These are phyloP conservation scores for Trisateles emortualis DNA, from an alignment of 2,888 invertebrate genomes.

Conservation along the genomic window DNA sequence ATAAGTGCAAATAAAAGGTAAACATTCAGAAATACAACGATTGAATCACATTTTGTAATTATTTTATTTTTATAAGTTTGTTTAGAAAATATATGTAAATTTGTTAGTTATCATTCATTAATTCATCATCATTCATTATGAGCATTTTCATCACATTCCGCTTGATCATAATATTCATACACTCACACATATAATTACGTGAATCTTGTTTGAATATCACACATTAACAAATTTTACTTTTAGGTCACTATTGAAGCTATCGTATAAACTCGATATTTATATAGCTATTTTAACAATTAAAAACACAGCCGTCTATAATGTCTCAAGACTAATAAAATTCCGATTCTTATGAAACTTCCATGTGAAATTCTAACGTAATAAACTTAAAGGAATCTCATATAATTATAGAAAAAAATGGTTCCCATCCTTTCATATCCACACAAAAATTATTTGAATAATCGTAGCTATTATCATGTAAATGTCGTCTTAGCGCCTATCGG, in stretches of 20 bases:
- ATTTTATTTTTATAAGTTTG: constrained; percentile 29
- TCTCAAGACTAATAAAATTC: not conserved
- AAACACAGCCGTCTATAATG: not conserved
- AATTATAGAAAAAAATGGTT: constrained; percentile 49
- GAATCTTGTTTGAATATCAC: constrained; percentile 47
- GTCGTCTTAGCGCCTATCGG: constrained; percentile 75
- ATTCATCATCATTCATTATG: constrained; percentile 56
- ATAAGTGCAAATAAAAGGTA: constrained; percentile 11
- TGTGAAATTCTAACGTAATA: constrained; percentile 9
- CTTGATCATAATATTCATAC: constrained; percentile 50
- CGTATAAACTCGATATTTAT: constrained; percentile 27
- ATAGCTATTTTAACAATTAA: constrained; percentile 23
- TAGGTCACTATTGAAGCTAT: constrained; percentile 38
- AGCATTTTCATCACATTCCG: constrained; percentile 57
- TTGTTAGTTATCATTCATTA: constrained; percentile 51
- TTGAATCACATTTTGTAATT: constrained; percentile 31
- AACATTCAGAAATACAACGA: constrained; percentile 24
- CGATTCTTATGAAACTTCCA: not conserved
- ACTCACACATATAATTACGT: constrained; percentile 39
- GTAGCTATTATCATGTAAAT: constrained; percentile 76
- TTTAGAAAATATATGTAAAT: constrained; percentile 28
- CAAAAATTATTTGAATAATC: constrained; percentile 68
- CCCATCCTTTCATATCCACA: constrained; percentile 53
- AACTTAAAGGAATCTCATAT: constrained; percentile 42
- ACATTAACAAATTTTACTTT: constrained; percentile 36